Evolutionary conservation across 2,113 vertebrate species (phyloP).

Genomic region (Gallinago jamesoni): DNA sequence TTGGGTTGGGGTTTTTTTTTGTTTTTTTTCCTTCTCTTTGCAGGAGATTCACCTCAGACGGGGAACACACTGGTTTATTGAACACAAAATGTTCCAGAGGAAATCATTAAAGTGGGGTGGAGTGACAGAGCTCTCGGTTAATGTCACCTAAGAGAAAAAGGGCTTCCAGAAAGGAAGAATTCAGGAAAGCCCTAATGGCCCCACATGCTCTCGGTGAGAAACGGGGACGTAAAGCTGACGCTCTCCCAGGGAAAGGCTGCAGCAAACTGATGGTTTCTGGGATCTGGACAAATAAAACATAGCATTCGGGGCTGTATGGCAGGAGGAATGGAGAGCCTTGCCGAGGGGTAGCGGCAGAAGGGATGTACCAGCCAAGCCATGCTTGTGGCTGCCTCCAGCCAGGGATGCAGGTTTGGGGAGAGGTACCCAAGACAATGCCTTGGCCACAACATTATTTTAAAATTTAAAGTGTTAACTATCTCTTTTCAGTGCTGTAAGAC

Average conservation of each 20-base stretch:
- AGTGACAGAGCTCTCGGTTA: not conserved
- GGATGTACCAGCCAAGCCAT: fast-evolving
- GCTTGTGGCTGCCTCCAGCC: not conserved
- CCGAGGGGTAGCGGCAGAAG: not conserved
- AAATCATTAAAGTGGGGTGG: constrained; percentile 13
- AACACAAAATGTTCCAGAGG: not conserved
- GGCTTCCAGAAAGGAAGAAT: constrained; percentile 9
- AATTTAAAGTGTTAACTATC: not conserved
- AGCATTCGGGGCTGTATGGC: not conserved
- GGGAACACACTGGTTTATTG: not conserved
- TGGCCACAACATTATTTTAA: not conserved
- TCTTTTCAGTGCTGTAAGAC: not conserved
- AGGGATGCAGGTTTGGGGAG: not conserved
- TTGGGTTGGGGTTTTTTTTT: not conserved
- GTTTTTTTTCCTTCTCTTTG: not conserved
- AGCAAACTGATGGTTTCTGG: not conserved
- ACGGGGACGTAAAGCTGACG: fast-evolving
- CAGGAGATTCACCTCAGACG: not conserved
- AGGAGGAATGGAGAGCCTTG: not conserved
- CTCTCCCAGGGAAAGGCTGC: not conserved
- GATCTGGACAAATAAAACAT: fast-evolving
- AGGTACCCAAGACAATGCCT: not conserved
- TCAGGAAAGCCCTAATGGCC: not conserved
- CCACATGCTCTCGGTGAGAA: not conserved
- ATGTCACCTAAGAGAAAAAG: constrained; percentile 9